Evolutionary conservation across 2,113 vertebrate species (phyloP).

Genomic region (Oplegnathus fasciatus): DNA sequence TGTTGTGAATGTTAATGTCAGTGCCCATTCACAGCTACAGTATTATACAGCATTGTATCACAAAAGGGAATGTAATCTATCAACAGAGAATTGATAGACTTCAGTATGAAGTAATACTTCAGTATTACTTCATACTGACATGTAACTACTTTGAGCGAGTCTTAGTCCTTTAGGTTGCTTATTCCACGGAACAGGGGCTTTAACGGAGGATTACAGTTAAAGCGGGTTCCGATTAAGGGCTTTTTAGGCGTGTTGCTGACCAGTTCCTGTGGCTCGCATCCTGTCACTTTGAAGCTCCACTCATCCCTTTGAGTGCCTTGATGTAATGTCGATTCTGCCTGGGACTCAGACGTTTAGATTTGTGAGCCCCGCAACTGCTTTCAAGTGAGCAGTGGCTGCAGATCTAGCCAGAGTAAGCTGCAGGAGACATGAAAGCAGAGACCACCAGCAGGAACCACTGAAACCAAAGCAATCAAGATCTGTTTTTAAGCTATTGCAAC

Average conservation of each 20-base stretch:
- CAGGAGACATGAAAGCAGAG: slow-evolving; percentile 15
- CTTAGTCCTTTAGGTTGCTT: background rate
- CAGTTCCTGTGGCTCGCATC: slow-evolving; percentile 4
- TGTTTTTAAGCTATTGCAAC: background rate
- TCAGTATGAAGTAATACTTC: no score
- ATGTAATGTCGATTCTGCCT: slow-evolving; percentile 32
- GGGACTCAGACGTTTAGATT: background rate
- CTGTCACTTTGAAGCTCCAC: slow-evolving; percentile 50
- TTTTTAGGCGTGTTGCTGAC: slow-evolving; percentile 47
- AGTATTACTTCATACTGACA: background rate
- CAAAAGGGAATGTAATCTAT: background rate
- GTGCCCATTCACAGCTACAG: background rate
- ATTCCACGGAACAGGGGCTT: slow-evolving; percentile 17
- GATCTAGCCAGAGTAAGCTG: background rate
- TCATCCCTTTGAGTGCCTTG: slow-evolving; percentile 44
- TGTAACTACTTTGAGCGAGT: background rate
- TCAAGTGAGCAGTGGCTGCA: background rate
- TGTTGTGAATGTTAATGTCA: background rate
- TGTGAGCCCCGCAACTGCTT: slow-evolving; percentile 1
- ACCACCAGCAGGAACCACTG: background rate
- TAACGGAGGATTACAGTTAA: slow-evolving; percentile 8
- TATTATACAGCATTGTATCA: background rate
- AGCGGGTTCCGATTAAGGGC: slow-evolving; percentile 15
- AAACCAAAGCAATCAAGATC: background rate
- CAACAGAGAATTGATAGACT: no score